phyloP scores from a whole-genome alignment of 2,888 invertebrate species.

The Tipula vernalis region DNA sequence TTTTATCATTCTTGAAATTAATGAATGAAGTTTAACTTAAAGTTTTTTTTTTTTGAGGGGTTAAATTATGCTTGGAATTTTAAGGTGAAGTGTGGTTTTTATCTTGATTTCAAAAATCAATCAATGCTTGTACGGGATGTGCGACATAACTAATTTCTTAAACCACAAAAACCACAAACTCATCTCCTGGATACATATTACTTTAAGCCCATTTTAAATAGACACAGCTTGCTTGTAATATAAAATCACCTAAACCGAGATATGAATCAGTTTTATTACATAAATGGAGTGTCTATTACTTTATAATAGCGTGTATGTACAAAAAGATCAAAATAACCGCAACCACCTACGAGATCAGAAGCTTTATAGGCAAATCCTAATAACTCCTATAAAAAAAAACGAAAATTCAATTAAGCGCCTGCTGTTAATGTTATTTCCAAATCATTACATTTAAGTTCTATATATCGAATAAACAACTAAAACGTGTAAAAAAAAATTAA shows the following conservation, averaged over 20 bases:
- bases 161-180: neutral
- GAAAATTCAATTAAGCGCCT: neutral
- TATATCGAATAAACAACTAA: neutral
- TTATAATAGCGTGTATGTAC: neutral
- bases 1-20: neutral
- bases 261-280: neutral
- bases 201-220: neutral
- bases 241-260: neutral
- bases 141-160: neutral
- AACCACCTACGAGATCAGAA: neutral
- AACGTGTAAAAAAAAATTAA: neutral
- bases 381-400: neutral
- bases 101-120: neutral
- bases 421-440: neutral
- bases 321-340: neutral
- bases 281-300: neutral
- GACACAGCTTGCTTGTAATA: neutral
- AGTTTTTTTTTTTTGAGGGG: neutral
- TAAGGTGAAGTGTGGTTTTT: neutral
- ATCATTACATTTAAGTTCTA: neutral
- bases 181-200: neutral
- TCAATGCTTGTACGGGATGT: neutral
- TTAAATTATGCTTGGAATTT: neutral
- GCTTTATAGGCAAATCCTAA: neutral
- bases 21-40: neutral